Base-by-base conservation (phyloP, 2,113 vertebrate genomes). In the Aspidoscelis tigris region DNA sequence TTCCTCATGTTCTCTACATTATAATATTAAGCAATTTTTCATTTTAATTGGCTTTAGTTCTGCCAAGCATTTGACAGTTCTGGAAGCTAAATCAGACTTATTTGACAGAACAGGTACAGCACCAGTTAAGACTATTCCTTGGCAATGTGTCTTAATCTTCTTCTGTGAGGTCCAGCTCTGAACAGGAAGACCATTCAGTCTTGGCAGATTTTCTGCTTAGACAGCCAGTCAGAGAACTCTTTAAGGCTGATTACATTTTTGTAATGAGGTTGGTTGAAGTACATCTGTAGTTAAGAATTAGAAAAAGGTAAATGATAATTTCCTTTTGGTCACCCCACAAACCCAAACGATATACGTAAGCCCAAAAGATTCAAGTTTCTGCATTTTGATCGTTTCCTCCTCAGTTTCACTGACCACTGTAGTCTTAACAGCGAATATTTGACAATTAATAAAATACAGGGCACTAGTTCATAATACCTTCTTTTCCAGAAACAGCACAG, bases 1-100 rank as follows among this genome's bases (percentile, higher is more conserved):
- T 79, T 53, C 33, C 87, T 91, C 58, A 84, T 89, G 33, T 58
- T 88, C 90, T 88, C 87, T 88, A 85, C 78, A 80, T 89, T 89
- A 89, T 89, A 90, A 76, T 90, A 75, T 0, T 43, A 87, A 41
- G 1, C 58, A 80, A 33, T 91, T 92, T 91, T 91, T 92, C 86
- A 88, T 89, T 91, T 90, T 86, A 91, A 94, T 91, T 92, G 84
- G 66, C 82, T 91, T 91, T 87, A 89, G 80, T 81, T 44, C 85
- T 91, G 90, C 86, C 88, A 91, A 88, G 84, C 12, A 4, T 77
- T 87, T 92, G 90, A 76, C 89, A 87, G 84, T 33, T 72, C 78
- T 91, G 78, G 64, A 87, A 85, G 73, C 78, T 86, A 83, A 89
- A 86, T 87, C 78, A 47, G 76, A 65, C 85, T 78, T 92, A 81